Conservation (phyloP, 2,113 vertebrate species). For the Fregetta grallaria region DNA sequence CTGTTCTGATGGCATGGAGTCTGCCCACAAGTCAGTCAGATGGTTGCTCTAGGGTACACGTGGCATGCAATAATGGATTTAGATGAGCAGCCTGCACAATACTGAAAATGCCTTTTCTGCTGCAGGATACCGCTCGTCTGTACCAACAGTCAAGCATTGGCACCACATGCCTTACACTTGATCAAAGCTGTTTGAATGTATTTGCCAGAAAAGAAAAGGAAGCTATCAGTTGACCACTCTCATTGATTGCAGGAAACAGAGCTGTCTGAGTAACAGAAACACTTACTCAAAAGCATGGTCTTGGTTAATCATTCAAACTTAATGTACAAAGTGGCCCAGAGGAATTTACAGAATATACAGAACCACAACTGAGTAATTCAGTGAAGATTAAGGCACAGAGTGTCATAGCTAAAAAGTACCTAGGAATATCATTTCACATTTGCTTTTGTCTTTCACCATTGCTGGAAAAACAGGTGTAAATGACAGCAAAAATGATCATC, state of each 20-base stretch:
- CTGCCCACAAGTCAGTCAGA: constrained; percentile 40
- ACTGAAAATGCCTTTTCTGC: not conserved
- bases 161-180: not conserved
- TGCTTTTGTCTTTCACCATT: not conserved
- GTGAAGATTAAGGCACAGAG: not conserved
- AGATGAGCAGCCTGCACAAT: not conserved
- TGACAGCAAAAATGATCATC: not conserved
- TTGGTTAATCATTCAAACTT: not conserved
- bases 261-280: not conserved
- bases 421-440: not conserved
- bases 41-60: constrained; percentile 18
- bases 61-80: not conserved
- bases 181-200: not conserved
- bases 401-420: not conserved
- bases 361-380: not conserved
- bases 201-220: not conserved
- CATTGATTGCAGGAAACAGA: not conserved
- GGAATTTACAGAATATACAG: not conserved
- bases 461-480: not conserved
- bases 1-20: constrained; percentile 60
- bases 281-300: not conserved
- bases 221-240: not conserved
- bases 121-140: not conserved
- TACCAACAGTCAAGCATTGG: not conserved
- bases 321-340: not conserved